Base-by-base conservation (phyloP, 2,113 vertebrate species). In the Geococcyx californianus region DNA sequence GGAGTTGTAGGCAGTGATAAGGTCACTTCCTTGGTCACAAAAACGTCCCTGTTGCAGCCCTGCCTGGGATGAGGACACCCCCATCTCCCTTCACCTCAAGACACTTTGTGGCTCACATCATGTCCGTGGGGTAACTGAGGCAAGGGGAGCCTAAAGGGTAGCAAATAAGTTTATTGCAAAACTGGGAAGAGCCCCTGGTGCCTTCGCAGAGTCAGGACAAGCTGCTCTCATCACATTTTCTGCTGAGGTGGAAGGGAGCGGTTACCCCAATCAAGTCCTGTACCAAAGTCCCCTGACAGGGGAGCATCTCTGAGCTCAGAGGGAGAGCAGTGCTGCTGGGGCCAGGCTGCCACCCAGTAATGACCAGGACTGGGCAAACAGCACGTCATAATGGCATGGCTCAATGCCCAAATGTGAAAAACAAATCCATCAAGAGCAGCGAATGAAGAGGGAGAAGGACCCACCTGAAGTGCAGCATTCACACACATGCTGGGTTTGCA, bases 201-300 rank as follows among this genome's bases (percentile, higher is more conserved):
- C 20, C 56, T 54, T 10, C 26, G 12, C 18, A 17, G 79, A 23
- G 47, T 19, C 45, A 40, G 47, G 14, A 4, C 36, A 49, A 63
- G 52, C 45, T 82, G 68, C 54, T 75, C 42, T 38, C 80, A 16
- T 6, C 33, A 25, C 1, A 1, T 42, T 21, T 62, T 49, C 38
- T 59, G 59, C 17, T 7, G 0, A 12, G 34, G 64, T 13, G 19
- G 21, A 24, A 52, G 13, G 1, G 3, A 9, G 28, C 21, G 7
- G 6, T n/a, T 51, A 38, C 17, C 16, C 6, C 66, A 8, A 28
- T 10, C 1, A 2, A 38, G 16, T 9, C 62, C 40, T 29, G 6
- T 8, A 19, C 8, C 20, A 6, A 14, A 31, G 36, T n/a, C n/a
- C n/a, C n/a, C 69, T 7, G 8, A 42, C 82, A 33, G n/a, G n/a